phyloP scores from a whole-genome alignment of 2,797 vertebrate genomes.

The Scomberomorus guttatus region DNA sequence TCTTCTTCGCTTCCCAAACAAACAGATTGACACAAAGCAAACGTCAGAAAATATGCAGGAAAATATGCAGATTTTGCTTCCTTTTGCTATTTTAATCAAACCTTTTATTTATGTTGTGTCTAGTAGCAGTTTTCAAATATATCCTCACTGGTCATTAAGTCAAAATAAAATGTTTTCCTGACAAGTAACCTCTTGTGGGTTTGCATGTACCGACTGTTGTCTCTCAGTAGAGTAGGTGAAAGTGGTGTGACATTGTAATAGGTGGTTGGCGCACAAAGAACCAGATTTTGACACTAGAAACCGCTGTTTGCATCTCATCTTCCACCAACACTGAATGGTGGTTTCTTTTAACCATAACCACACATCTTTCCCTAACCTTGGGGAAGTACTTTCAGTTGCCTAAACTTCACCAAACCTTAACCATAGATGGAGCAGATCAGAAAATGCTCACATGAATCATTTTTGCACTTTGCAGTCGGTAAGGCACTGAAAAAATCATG shows the following conservation, averaged over 20 bases:
- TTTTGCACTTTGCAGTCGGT: background rate
- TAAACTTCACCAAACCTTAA: background rate
- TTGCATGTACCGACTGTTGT: background rate
- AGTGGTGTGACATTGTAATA: no score
- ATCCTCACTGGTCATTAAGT: background rate
- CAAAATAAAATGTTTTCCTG: background rate
- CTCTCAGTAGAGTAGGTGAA: no score
- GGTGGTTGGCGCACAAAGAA: no score
- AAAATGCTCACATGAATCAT: conserved; percentile 2
- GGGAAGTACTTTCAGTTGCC: background rate
- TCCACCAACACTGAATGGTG: background rate
- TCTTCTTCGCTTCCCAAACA: background rate
- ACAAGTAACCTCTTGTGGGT: background rate
- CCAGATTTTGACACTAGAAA: background rate
- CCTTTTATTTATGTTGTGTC: no score
- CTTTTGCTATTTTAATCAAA: background rate
- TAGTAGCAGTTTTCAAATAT: no score
- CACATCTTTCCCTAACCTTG: background rate
- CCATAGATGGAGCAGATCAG: background rate
- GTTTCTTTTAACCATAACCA: conserved; percentile 6
- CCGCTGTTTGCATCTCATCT: background rate
- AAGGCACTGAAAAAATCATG: background rate
- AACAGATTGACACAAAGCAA: background rate
- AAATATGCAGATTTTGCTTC: background rate
- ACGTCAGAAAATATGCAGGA: background rate